phyloP scores from a whole-genome alignment of 2,888 invertebrate species.

The Melanostoma mellinum region DNA sequence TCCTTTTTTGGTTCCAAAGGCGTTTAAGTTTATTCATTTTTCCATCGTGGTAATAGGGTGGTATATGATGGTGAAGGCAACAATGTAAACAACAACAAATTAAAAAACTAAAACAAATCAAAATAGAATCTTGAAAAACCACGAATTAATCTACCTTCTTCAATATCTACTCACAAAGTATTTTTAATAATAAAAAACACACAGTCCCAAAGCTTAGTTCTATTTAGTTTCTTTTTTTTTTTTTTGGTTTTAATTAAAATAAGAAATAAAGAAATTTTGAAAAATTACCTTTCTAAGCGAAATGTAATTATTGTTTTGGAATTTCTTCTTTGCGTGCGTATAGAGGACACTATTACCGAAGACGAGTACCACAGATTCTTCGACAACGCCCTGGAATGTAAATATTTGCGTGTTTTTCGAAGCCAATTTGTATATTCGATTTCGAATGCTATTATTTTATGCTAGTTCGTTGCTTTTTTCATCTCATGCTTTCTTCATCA shows the following conservation, averaged over 20 bases:
- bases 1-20: constrained; percentile 57
- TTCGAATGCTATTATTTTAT: constrained; percentile 13
- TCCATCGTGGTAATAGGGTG: constrained; percentile 49
- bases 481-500: constrained; percentile 46
- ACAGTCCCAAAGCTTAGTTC: neutral
- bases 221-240: constrained; percentile 27
- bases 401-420: constrained; percentile 75
- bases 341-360: constrained; percentile 84
- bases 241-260: constrained; percentile 32
- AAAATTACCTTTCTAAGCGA: constrained; percentile 13
- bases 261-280: constrained; percentile 26
- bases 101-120: constrained; percentile 19
- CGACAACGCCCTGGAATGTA: constrained; percentile 92
- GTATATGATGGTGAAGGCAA: constrained; percentile 63
- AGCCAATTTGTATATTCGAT: neutral
- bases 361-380: constrained; percentile 92
- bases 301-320: constrained; percentile 57
- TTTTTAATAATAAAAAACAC: neutral
- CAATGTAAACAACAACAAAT: constrained; percentile 24
- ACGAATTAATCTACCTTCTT: neutral
- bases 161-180: constrained; percentile 2
- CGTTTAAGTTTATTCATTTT: constrained; percentile 75
- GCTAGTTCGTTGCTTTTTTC: constrained; percentile 40
- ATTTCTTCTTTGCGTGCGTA: constrained; percentile 68
- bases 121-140: constrained; percentile 16